Evolutionary conservation across 2,797 vertebrate species (phyloP), one percentile per base, ranked within the genome.

Genomic region (Florisuga fusca): DNA sequence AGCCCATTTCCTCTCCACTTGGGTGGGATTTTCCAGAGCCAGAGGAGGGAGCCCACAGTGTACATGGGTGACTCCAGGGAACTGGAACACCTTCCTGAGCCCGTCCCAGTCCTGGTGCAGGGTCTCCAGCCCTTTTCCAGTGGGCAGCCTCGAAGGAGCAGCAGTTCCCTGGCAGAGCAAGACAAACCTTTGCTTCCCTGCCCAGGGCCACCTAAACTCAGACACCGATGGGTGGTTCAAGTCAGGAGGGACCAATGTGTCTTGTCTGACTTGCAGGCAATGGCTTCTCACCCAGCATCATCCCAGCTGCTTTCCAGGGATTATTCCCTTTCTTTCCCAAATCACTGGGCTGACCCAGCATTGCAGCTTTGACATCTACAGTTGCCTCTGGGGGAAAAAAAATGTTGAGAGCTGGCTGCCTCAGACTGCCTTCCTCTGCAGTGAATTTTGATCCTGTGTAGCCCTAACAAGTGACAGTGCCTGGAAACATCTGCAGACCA

Each of bases 221-320:
- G 74, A 11, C 12, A 3, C 33, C 10, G 73, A 21, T 1, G 29
- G 76, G 10, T 10, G 36, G 18, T 6, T 38, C 2, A 0, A 14
- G 17, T 6, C 55, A 68, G 71, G 41, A 73, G 43, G 81, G 71
- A 66, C 13, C 2, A 1, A 13, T 5, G 25, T 3, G 18, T 54
- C 63, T 71, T 6, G 7, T 14, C 89, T 50, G 46, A 38, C 25
- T 27, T 3, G 34, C 34, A 58, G n/a, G 67, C 13, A 1, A 25
- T 2, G 20, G 20, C 80, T 82, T 75, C 77, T 53, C 89, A 58
- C 54, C 69, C 84, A 29, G 34, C 55, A 7, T 11, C 17, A 41
- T 2, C 80, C 53, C 2, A 2, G 50, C 61, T 71, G 82, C 89
- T 93, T 93, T 91, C 89, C 67, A 93, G 89, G 91, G 53, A 87